phyloP scores from a whole-genome alignment of 2,797 vertebrate genomes.

The Siniperca undulata region DNA sequence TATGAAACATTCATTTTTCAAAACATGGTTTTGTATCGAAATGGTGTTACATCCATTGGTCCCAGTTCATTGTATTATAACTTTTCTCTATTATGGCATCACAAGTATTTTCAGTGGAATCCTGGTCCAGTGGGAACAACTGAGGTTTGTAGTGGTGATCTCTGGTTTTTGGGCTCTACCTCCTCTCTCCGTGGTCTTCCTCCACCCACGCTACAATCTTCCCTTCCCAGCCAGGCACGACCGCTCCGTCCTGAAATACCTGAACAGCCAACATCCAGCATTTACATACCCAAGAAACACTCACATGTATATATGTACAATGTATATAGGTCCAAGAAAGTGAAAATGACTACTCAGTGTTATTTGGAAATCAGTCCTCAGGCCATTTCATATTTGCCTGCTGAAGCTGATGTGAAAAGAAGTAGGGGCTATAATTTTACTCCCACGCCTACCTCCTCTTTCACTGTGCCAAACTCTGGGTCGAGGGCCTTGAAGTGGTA shows the following conservation, averaged over 20 bases:
- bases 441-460: constrained; percentile 92
- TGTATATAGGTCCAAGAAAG: constrained; percentile 19
- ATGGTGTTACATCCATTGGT: constrained; percentile 68
- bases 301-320: constrained; percentile 36
- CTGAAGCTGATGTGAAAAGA: constrained; percentile 49
- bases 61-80: constrained; percentile 58
- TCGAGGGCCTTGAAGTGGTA: constrained; percentile 99
- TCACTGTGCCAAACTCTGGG: constrained; percentile 99
- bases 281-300: constrained; percentile 54
- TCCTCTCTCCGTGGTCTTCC: constrained; percentile 94
- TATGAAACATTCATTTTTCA: constrained; percentile 72
- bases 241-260: constrained; percentile 96
- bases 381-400: constrained; percentile 45
- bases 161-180: constrained; percentile 73
- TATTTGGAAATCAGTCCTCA: constrained; percentile 48
- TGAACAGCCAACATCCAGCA: constrained; percentile 67
- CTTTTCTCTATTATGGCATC: constrained; percentile 52
- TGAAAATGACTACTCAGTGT: constrained; percentile 40
- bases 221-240: constrained; percentile 98
- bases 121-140: constrained; percentile 62
- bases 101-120: constrained; percentile 55
- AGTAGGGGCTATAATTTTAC: constrained; percentile 55
- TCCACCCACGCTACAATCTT: constrained; percentile 99
- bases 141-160: constrained; percentile 70
- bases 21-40: constrained; percentile 41